Conservation (phyloP, 2,113 vertebrate genomes). For the Poicephalus meyeri region DNA sequence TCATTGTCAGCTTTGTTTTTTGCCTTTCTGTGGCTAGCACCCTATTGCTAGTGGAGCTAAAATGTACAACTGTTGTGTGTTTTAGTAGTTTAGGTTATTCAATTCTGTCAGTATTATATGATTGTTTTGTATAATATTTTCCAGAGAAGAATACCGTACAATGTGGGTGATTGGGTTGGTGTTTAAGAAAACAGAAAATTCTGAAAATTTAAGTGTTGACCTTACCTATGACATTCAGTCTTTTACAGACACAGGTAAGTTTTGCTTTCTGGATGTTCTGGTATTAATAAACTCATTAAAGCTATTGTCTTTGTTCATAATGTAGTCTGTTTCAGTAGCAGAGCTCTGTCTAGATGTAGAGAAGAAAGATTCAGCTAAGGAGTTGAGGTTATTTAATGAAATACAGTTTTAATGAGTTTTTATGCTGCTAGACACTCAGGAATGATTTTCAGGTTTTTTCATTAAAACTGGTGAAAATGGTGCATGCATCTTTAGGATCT, state of each 20-base stretch:
- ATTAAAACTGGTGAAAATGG: neutral
- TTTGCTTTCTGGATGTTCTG: neutral
- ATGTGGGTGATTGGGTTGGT: constrained; percentile 93
- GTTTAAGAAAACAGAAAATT: constrained; percentile 89
- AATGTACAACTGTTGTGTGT: neutral
- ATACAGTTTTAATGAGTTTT: neutral
- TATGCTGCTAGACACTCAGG: neutral
- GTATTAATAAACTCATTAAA: neutral
- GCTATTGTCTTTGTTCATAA: neutral
- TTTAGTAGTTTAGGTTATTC: neutral
- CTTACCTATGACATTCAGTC: constrained; percentile 88
- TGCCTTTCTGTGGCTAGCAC: neutral
- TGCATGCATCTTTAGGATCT: neutral
- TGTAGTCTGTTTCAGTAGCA: neutral
- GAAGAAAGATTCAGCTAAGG: neutral
- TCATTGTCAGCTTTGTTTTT: neutral
- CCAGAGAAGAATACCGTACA: constrained; percentile 85
- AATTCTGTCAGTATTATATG: neutral
- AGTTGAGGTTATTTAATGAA: neutral
- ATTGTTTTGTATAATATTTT: constrained; percentile 3
- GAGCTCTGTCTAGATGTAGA: neutral
- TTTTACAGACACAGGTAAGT: constrained; percentile 87
- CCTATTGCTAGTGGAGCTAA: neutral
- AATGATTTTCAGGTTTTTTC: neutral
- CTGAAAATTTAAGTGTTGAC: constrained; percentile 88